A percentile compares a stretch with the other conserved stretches of the same genome.
Evolutionary conservation across 2,113 vertebrate genomes (phyloP).

Genomic region (Pelodiscus sinensis): DNA sequence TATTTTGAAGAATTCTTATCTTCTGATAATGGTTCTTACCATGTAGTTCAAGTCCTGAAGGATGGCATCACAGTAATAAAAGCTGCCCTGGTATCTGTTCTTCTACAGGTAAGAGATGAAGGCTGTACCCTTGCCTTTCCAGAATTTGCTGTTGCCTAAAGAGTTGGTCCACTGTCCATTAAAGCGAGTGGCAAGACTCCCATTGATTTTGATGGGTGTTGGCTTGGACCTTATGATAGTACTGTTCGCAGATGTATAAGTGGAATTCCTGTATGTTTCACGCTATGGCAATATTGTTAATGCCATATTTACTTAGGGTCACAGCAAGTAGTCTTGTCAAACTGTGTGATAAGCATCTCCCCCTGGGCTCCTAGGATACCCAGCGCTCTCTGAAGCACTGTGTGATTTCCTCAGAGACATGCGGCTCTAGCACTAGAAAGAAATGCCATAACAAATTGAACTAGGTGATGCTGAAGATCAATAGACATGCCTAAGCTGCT

Average conservation of each 20-base stretch:
- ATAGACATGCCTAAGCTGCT: background rate
- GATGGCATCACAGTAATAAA: conserved; percentile 57
- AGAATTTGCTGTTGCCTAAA: background rate
- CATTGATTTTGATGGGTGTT: background rate
- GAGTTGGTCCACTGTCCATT: background rate
- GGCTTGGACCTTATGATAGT: background rate
- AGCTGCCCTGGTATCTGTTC: conserved; percentile 51
- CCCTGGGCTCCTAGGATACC: background rate
- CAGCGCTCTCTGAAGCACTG: background rate
- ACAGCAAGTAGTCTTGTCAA: background rate
- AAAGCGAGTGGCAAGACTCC: background rate
- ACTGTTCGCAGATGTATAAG: background rate
- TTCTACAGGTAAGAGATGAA: conserved; percentile 56
- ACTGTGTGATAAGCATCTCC: background rate
- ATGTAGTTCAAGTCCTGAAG: conserved; percentile 51
- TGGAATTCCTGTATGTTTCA: background rate
- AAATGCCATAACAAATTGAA: background rate
- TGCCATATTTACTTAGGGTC: background rate
- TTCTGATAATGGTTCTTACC: conserved; percentile 67
- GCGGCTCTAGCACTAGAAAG: background rate
- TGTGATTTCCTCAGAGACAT: accelerated
- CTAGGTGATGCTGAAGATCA: background rate
- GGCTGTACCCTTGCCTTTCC: background rate
- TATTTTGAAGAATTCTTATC: conserved; percentile 61
- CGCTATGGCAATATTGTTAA: background rate